These are phyloP conservation scores for Cyprinus carpio DNA, from an alignment of 2,113 vertebrate species.

Conservation along the genomic window DNA sequence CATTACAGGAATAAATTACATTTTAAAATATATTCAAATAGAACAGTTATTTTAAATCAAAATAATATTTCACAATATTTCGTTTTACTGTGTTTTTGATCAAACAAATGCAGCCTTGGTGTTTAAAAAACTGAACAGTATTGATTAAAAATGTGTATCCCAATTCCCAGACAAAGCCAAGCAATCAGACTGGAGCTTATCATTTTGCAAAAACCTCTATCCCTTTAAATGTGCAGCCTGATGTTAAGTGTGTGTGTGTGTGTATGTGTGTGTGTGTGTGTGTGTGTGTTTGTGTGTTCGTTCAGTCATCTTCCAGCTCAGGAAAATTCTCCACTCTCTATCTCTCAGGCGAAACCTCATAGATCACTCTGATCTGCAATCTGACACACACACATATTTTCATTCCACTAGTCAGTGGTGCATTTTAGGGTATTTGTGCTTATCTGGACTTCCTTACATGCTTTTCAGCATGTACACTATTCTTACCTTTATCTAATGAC, in stretches of 20 bases:
- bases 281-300: not conserved
- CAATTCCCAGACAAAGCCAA: not conserved
- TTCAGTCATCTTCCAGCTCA: not conserved
- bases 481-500: conserved; percentile 45
- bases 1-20: not conserved
- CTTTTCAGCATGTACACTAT: not conserved
- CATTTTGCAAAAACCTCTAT: not conserved
- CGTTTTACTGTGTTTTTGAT: not conserved
- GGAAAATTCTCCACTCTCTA: conserved; percentile 1
- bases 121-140: not conserved
- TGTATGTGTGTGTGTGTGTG: not conserved
- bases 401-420: not conserved
- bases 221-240: not conserved
- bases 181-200: not conserved
- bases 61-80: not conserved
- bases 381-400: not conserved
- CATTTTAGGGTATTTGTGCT: not conserved
- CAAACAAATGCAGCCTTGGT: not conserved
- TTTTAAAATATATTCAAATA: not conserved
- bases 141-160: not conserved
- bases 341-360: not conserved
- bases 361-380: not conserved
- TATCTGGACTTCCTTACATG: not conserved
- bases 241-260: not conserved
- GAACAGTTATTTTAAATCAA: not conserved